These are phyloP conservation scores for Acropora yongei DNA, from an alignment of 64 coral and sea anemone genomes.

Conservation along the genomic window DNA sequence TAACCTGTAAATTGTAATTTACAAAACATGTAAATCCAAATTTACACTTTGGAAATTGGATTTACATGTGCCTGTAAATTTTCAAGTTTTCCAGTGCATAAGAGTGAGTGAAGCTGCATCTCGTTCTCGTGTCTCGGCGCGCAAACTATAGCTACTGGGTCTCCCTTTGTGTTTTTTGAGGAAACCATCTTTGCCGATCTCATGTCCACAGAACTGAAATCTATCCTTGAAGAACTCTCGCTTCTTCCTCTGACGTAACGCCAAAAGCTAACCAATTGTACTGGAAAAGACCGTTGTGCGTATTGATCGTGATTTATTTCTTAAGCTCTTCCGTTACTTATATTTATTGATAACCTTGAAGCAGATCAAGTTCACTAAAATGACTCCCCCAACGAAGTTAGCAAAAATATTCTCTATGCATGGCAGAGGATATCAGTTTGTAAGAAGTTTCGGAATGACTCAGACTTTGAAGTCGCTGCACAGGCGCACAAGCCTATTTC, in stretches of 20 bases:
- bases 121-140: constrained; percentile 4
- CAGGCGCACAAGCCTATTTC: constrained; percentile 27
- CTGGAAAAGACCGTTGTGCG: constrained; percentile 15
- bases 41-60: too few species aligned
- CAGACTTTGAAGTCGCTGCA: constrained; percentile 62
- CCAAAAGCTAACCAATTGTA: constrained; percentile 30
- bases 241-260: constrained; percentile 23
- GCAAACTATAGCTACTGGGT: neutral
- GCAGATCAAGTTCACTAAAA: neutral
- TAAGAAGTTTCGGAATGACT: constrained; percentile 44
- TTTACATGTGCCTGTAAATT: too few species aligned
- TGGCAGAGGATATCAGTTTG: constrained; percentile 45
- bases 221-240: constrained; percentile 55
- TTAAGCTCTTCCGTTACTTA: constrained; percentile 21
- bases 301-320: neutral
- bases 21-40: too few species aligned
- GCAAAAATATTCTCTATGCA: constrained; percentile 39
- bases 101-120: neutral
- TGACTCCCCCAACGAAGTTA: constrained; percentile 34
- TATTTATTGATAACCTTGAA: constrained; percentile 25
- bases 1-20: too few species aligned
- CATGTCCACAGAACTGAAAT: constrained; percentile 65
- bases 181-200: constrained; percentile 18
- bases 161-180: neutral
- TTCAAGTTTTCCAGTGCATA: too few species aligned